Conservation (phyloP, 2,797 vertebrate genomes). For the Rhynchonycteris naso region DNA sequence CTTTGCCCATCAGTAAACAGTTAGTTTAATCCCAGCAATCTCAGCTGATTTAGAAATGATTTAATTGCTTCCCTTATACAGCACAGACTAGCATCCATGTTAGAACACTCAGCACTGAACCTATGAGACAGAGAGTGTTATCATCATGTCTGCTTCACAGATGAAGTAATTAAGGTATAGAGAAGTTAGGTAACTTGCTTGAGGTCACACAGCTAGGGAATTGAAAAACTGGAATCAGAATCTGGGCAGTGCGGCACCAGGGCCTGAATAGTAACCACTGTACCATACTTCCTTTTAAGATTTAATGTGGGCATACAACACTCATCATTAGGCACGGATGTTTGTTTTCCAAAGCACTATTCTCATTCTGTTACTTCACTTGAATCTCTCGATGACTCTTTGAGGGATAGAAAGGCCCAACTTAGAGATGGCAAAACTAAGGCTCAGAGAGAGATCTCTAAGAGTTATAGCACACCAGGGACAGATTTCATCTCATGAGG, state of each 20-base stretch:
- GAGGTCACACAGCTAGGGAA: neutral
- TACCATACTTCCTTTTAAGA: neutral
- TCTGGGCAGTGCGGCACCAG: neutral
- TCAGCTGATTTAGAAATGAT: slow-evolving; percentile 20
- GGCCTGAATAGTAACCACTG: neutral
- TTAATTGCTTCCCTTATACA: neutral
- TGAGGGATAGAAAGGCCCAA: neutral
- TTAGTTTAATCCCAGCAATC: neutral
- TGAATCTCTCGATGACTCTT: neutral
- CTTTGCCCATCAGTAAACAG: neutral
- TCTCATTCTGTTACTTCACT: neutral
- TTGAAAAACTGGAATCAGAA: neutral
- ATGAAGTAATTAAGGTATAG: neutral
- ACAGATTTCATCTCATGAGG: neutral
- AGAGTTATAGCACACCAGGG: neutral
- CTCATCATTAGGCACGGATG: too few species aligned
- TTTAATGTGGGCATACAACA: neutral
- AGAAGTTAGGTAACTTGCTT: neutral
- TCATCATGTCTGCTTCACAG: neutral
- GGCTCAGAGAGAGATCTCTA: neutral
- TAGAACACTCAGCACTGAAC: neutral
- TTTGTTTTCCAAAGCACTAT: neutral
- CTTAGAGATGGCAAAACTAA: neutral
- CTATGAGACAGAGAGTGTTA: neutral
- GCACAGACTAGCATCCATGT: neutral